Base-by-base conservation (phyloP, 2,797 vertebrate genomes). In the Helostoma temminkii region DNA sequence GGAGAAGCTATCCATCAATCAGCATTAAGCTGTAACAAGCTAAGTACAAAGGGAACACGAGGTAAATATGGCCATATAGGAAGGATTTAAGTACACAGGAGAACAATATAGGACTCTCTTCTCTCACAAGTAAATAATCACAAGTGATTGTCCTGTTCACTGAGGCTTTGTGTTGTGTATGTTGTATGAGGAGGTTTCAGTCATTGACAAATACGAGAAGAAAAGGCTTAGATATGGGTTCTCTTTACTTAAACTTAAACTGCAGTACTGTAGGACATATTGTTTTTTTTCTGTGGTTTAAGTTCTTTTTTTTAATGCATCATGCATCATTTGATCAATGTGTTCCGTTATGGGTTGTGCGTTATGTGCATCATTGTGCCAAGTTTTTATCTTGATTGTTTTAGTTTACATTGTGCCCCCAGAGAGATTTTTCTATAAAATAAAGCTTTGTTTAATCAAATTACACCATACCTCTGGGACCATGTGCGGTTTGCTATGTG, bases 1-100 rank as follows among this genome's bases (percentile, higher is more conserved):
- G 36, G 52, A 42, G 46, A 45, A 43, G 28, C 42, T 19, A n/a
- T 39, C 21, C 19, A 34, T 67, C 62, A 55, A 47, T 78, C 49
- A 56, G 21, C 58, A 58, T 9, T 26, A 41, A 48, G 26, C 19
- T 16, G 15, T 34, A 34, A 34, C 11, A 34, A 34, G 32, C 28
- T 43, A 2, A 21, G 22, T 26, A 18, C 21, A 49, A 65, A 32
- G 43, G 60, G 41, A 59, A 56, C 28, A 48, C 28, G 26, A 25
- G 26, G 18, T 9, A 19, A n/a, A 42, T 10, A 19, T 7, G 41
- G n/a, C n/a, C 3, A 19, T 4, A 32, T 2, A 36, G 34, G 5
- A 74, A 28, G 3, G 2, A 34, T 2, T 34, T 16, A 11, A 50
- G 43, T 22, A 16, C 6, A 10, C 7, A 14, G 16, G 16, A 21